Percentiles rank a stretch among this genome's conserved stretches.
phyloP scores from a whole-genome alignment of 2,888 invertebrate genomes.

The Hydraecia micacea region DNA sequence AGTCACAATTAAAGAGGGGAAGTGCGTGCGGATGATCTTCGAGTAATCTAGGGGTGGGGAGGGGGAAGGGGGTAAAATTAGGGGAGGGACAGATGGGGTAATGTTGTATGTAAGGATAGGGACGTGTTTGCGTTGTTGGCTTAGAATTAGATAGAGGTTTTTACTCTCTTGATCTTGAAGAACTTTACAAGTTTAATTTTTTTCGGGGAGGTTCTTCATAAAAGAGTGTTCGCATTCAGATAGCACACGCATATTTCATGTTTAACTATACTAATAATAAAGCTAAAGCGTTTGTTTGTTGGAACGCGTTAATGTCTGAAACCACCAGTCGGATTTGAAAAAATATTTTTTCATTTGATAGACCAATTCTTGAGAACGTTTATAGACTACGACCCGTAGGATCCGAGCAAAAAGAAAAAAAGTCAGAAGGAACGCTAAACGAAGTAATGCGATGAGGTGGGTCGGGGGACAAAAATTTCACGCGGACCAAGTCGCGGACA shows the following conservation, averaged over 20 bases:
- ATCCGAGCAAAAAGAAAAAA: no score
- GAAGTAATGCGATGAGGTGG: no score
- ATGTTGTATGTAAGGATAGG: constrained; percentile 58
- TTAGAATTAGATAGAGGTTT: constrained; percentile 23
- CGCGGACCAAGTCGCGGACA: no score
- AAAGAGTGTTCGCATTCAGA: background rate
- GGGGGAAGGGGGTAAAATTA: constrained; percentile 64
- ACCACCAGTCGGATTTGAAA: no score
- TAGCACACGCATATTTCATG: background rate
- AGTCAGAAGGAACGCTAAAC: no score
- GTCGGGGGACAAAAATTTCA: no score
- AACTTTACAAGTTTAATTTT: background rate
- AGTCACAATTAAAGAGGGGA: constrained; percentile 89
- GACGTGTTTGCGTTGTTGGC: constrained; percentile 34
- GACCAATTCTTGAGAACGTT: no score
- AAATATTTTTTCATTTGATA: no score
- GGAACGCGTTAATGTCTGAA: no score
- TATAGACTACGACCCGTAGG: no score
- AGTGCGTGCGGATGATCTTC: constrained; percentile 88
- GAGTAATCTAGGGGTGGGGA: constrained; percentile 81
- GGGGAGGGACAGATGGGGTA: constrained; percentile 53
- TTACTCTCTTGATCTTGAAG: constrained; percentile 28
- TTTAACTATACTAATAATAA: no score
- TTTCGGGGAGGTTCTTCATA: background rate
- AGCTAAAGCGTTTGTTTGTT: no score